Evolutionary conservation across 2,113 vertebrate species (phyloP).

Genomic region (Dendrocopos noguchii): DNA sequence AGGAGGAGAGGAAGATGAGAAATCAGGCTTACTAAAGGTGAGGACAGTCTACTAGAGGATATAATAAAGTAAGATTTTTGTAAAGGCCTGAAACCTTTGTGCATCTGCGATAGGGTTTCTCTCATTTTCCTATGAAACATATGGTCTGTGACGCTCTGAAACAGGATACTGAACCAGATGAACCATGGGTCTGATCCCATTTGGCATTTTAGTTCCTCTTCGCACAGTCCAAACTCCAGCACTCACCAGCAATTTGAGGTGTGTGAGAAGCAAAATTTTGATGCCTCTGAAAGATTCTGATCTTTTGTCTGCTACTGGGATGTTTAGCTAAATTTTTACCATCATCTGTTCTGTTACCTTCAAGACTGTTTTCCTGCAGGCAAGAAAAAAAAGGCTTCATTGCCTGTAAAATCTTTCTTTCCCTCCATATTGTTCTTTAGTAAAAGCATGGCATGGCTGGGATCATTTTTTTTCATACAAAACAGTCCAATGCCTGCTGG

Average conservation of each 20-base stretch:
- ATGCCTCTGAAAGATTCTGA: neutral
- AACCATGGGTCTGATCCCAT: neutral
- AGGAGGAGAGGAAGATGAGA: neutral
- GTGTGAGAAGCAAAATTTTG: neutral
- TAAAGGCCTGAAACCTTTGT: neutral
- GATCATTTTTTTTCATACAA: neutral
- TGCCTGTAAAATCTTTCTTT: neutral
- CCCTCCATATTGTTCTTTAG: slow-evolving; percentile 32
- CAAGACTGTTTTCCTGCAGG: neutral
- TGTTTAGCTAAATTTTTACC: neutral
- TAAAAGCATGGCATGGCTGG: slow-evolving; percentile 9
- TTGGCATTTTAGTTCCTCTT: neutral
- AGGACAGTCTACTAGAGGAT: neutral
- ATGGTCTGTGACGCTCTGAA: neutral
- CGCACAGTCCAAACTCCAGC: neutral
- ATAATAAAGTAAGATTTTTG: neutral
- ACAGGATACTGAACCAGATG: neutral
- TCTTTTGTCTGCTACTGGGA: neutral
- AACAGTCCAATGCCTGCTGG: slow-evolving; percentile 54
- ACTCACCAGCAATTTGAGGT: neutral
- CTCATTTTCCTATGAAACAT: neutral
- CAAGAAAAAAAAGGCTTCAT: neutral
- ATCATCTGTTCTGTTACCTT: neutral
- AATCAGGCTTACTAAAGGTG: neutral
- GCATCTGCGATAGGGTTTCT: neutral